Evolutionary conservation across 1,140 invertebrate species (phyloP), one percentile per base, ranked within the genome.

Genomic region (Danaus melanippus): DNA sequence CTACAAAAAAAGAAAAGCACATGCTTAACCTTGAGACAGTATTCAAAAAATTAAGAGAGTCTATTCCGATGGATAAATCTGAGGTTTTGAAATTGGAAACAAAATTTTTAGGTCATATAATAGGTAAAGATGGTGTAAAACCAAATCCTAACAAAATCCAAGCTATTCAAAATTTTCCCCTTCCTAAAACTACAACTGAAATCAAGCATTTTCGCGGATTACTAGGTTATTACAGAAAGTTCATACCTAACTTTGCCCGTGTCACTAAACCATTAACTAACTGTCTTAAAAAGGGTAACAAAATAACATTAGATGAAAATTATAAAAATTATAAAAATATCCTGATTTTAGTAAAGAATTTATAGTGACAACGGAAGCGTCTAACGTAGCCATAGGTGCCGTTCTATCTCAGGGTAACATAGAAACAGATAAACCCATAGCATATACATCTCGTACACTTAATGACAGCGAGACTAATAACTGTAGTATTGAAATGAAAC

Each of bases 401-500:
- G 69, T 71, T 6, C 12, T 77, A 5, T 69, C 67, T 0, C 74
- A 79, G 50, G 63, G 61, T 3, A 6, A 44, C 9, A 58, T 60
- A 39, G 67, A 62, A 5, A 60, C 56, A 10, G 70, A 62, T 62
- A 40, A 54, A 50, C 63, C 66, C 2, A 42, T 69, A 11, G 48
- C 46, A 12, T 64, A 58, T 54, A 55, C 56, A 12, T 62, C 42
- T 0, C 10, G 53, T 42, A 67, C 62, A n/a, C 40, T 64, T 6
- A 58, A 58, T 40, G 42, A 49, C 0, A 57, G 54, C 8, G 58
- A 61, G 56, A 41, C 10, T 7, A 60, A 61, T 9, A 61, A 82
- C 65, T 72, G 52, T 53, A 74, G 61, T 11, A 86, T 60, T 66
- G 89, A 80, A 75, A 67, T 58, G 65, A 3, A 80, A 82, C 8